These are phyloP conservation scores for Pasiphila rectangulata DNA, from an alignment of 2,888 invertebrate genomes.

Conservation along the genomic window DNA sequence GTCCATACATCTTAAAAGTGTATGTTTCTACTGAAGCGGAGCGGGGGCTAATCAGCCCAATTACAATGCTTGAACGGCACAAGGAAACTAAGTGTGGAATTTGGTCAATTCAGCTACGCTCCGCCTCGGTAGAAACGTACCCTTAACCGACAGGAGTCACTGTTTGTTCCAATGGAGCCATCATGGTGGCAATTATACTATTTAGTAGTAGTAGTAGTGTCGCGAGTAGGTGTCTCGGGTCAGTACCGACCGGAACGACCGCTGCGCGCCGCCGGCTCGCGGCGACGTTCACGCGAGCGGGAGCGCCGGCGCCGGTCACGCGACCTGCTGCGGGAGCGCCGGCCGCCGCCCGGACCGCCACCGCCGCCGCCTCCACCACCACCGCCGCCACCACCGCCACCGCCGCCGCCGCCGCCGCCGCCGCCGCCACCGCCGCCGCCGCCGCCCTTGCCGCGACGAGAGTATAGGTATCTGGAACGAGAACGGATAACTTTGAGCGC, in stretches of 20 bases:
- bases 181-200: no score
- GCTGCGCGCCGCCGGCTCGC: constrained; percentile 73
- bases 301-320: constrained; percentile 82
- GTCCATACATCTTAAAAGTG: no score
- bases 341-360: constrained; percentile 38
- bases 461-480: constrained; percentile 83
- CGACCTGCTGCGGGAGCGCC: constrained; percentile 60
- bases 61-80: no score
- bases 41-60: no score
- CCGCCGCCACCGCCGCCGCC: constrained; percentile 35
- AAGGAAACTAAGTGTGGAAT: no score
- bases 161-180: no score
- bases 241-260: constrained; percentile 81
- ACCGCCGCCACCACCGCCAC: constrained; percentile 68
- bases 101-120: no score
- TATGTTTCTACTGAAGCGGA: no score
- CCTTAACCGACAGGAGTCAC: no score
- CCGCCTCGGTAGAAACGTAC: no score
- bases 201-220: constrained; percentile 7
- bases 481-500: no score
- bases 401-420: constrained; percentile 79
- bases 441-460: constrained; percentile 80
- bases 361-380: constrained; percentile 51
- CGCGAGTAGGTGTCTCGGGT: constrained; percentile 24
- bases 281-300: constrained; percentile 79